These are phyloP conservation scores for Venustaconcha ellipsiformis DNA, from an alignment of 1,140 invertebrate genomes.

Conservation along the genomic window DNA sequence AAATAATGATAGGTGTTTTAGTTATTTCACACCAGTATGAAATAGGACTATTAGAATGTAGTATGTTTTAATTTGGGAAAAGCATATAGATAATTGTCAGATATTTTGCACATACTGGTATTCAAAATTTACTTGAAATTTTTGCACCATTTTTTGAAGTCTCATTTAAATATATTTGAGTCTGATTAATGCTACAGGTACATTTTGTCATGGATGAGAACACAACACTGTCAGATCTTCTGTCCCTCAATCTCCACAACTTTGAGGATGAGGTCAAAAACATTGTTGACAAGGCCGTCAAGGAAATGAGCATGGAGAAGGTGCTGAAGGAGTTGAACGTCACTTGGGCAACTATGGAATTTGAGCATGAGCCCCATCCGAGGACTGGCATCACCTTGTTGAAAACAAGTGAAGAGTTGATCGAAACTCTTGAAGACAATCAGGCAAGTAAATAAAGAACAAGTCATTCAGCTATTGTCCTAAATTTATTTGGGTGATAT, in stretches of 20 bases:
- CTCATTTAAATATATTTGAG: too few species aligned
- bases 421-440: constrained; percentile 97
- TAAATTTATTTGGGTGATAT: too few species aligned
- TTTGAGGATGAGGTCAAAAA: constrained; percentile 97
- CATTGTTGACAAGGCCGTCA: constrained; percentile 97
- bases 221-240: constrained; percentile 90
- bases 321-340: constrained; percentile 88
- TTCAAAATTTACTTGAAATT: too few species aligned
- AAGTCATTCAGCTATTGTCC: too few species aligned
- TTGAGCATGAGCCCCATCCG: constrained; percentile 88
- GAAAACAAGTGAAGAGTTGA: constrained; percentile 92
- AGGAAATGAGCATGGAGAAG: constrained; percentile 98
- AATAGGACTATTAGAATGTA: too few species aligned
- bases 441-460: constrained; percentile 75
- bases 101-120: too few species aligned
- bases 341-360: constrained; percentile 94
- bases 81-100: too few species aligned
- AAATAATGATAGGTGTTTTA: too few species aligned
- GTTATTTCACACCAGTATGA: too few species aligned
- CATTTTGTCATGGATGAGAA: constrained; percentile 91
- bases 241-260: constrained; percentile 92
- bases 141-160: too few species aligned
- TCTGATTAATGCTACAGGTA: constrained; percentile 73
- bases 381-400: constrained; percentile 86
- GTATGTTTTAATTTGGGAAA: too few species aligned